Evolutionary conservation across 2,113 vertebrate species (phyloP).

Genomic region (Seriola rivoliana): DNA sequence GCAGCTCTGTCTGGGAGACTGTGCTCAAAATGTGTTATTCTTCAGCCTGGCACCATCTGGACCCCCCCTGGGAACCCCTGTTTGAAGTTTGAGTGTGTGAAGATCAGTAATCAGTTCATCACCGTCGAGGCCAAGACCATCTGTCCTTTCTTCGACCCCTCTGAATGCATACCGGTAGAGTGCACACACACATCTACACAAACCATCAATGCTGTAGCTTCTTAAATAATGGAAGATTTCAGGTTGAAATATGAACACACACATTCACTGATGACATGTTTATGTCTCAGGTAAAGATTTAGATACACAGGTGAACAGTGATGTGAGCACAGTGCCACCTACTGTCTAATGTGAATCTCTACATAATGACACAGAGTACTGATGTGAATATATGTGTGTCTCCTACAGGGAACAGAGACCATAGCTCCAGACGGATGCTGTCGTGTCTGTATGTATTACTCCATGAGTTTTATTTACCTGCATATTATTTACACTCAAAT

Average conservation of each 20-base stretch:
- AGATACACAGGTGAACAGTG: too few species aligned
- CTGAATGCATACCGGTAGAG: constrained; percentile 84
- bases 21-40: background rate
- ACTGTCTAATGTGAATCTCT: background rate
- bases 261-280: background rate
- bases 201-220: background rate
- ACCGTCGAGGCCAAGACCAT: constrained; percentile 61
- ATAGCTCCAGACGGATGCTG: constrained; percentile 74
- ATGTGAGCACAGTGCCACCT: background rate
- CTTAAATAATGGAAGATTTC: background rate
- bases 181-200: background rate
- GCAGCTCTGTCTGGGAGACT: background rate
- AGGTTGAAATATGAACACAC: background rate
- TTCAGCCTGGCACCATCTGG: constrained; percentile 83
- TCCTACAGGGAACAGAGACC: constrained; percentile 72
- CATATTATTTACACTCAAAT: background rate
- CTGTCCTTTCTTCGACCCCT: constrained; percentile 74
- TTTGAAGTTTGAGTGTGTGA: constrained; percentile 83
- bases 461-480: background rate
- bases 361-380: background rate
- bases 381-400: constrained; percentile 17
- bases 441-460: constrained; percentile 66
- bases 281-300: background rate
- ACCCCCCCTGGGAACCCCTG: constrained; percentile 75
- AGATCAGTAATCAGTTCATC: constrained; percentile 62